These are phyloP conservation scores for Ageneiosus marmoratus DNA, from an alignment of 2,113 vertebrate genomes.

Conservation along the genomic window DNA sequence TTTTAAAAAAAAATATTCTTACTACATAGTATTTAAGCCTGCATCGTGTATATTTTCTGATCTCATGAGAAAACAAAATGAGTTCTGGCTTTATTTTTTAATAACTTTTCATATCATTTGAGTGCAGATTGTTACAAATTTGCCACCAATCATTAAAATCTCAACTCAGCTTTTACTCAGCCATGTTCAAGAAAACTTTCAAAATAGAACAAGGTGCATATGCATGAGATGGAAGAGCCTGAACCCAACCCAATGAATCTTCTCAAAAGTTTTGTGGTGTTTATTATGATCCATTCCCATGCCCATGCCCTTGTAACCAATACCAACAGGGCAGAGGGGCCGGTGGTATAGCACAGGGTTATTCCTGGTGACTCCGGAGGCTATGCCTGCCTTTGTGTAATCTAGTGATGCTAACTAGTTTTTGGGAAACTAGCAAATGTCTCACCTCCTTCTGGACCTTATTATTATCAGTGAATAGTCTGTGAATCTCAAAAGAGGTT, in stretches of 20 bases:
- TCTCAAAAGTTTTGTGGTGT: constrained; percentile 10
- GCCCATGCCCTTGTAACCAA: constrained; percentile 32
- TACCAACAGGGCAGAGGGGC: constrained; percentile 38
- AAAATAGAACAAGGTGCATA: background rate
- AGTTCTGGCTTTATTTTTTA: background rate
- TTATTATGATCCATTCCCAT: background rate
- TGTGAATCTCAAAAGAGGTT: background rate
- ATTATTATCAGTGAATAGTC: background rate
- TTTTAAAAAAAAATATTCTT: background rate
- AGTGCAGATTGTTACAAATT: background rate
- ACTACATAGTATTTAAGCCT: background rate
- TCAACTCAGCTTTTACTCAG: background rate
- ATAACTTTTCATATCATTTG: background rate
- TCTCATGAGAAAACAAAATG: background rate
- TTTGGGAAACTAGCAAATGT: background rate
- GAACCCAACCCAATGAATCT: background rate
- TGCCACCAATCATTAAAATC: background rate
- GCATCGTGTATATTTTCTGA: background rate
- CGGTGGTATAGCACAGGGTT: constrained; percentile 35
- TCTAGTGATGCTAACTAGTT: constrained; percentile 10
- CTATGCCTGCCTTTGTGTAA: constrained; percentile 15
- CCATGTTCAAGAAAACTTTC: background rate
- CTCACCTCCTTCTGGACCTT: background rate
- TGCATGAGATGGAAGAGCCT: background rate
- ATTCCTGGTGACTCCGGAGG: constrained; percentile 34